phyloP scores from a whole-genome alignment of 1,140 invertebrate species.

The Drosophila santomea region DNA sequence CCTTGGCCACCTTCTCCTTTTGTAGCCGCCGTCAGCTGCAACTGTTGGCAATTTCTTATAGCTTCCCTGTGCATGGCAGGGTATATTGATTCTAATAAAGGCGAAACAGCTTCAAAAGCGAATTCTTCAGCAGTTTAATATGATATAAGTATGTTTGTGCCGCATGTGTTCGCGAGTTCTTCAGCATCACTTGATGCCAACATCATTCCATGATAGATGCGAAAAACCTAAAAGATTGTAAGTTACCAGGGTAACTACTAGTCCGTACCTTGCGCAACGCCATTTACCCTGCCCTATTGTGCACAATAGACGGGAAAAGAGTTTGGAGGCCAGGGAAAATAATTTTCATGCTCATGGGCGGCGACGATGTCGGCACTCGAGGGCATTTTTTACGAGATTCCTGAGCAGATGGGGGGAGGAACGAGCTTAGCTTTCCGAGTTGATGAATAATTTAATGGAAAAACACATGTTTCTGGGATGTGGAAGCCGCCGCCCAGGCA shows the following conservation, averaged over 20 bases:
- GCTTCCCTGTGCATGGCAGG: not conserved
- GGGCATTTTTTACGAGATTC: constrained; percentile 79
- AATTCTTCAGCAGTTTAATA: not conserved
- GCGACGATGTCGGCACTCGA: constrained; percentile 62
- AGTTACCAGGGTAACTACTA: not conserved
- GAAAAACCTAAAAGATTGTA: not conserved
- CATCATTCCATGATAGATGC: too few species aligned
- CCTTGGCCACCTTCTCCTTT: not conserved
- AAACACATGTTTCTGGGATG: constrained; percentile 31
- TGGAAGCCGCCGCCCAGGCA: constrained; percentile 5
- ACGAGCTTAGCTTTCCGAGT: constrained; percentile 40
- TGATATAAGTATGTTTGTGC: too few species aligned
- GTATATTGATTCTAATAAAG: not conserved
- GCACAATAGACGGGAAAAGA: not conserved
- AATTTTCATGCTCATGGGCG: constrained; percentile 76
- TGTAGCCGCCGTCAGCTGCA: constrained; percentile 49
- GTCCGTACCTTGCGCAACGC: not conserved
- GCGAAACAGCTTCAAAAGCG: not conserved
- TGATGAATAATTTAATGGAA: constrained; percentile 72
- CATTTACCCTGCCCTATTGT: constrained; percentile 31
- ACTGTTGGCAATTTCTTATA: constrained; percentile 70
- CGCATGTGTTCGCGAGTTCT: too few species aligned
- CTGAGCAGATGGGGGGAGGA: constrained; percentile 38
- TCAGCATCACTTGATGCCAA: too few species aligned
- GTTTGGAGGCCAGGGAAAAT: constrained; percentile 46